These are phyloP conservation scores for Tympanuchus pallidicinctus DNA, from an alignment of 2,113 vertebrate genomes.

Conservation along the genomic window DNA sequence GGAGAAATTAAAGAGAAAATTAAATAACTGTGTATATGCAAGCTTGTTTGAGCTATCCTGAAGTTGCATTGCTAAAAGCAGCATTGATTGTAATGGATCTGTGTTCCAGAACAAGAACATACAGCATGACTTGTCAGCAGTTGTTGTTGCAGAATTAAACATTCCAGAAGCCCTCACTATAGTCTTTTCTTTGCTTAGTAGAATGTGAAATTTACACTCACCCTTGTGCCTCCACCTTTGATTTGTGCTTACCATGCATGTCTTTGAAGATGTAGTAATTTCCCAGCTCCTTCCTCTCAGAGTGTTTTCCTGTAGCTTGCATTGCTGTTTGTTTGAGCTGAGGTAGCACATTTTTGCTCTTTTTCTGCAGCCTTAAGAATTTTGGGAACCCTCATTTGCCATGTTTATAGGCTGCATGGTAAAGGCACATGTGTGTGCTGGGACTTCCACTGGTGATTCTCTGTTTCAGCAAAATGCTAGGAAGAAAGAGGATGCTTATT, in stretches of 20 bases:
- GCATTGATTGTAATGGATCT: background rate
- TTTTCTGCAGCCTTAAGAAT: background rate
- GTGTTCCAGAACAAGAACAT: background rate
- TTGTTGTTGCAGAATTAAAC: background rate
- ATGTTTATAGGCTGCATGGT: background rate
- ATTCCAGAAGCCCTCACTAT: background rate
- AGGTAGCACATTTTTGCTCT: background rate
- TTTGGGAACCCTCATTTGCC: background rate
- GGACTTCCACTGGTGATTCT: background rate
- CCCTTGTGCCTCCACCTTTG: fast-evolving
- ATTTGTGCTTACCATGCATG: constrained; percentile 29
- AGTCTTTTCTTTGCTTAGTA: background rate
- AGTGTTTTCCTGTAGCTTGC: background rate
- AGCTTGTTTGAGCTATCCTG: background rate
- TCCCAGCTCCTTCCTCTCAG: background rate
- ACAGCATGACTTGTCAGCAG: background rate
- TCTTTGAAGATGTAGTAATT: constrained; percentile 33
- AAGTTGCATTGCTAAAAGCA: background rate
- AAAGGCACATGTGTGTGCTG: background rate
- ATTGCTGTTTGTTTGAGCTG: constrained; percentile 21
- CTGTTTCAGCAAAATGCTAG: background rate
- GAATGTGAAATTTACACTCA: constrained; percentile 36
- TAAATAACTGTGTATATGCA: background rate
- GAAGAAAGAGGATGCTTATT: background rate
- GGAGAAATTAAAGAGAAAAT: background rate